These are phyloP conservation scores for Thomomys bottae DNA, from an alignment of 2,113 vertebrate genomes.

Conservation along the genomic window DNA sequence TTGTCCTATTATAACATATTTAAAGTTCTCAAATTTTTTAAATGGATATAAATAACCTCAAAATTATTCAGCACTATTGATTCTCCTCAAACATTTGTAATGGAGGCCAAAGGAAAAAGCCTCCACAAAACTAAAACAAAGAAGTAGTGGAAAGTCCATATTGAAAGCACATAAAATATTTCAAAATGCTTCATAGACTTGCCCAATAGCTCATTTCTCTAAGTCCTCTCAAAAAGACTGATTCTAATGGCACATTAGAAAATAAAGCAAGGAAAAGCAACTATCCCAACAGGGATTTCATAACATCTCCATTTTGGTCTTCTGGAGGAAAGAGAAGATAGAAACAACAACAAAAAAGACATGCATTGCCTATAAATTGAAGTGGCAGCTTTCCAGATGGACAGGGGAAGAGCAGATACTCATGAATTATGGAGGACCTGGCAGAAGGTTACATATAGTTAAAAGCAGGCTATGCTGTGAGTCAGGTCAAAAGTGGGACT, in stretches of 20 bases:
- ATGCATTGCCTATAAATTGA: neutral
- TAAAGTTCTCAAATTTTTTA: neutral
- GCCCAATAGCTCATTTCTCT: neutral
- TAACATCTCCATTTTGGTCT: neutral
- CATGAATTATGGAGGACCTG: neutral
- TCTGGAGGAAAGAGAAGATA: neutral
- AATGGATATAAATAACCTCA: neutral
- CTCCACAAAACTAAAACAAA: conserved; percentile 24
- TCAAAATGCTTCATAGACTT: neutral
- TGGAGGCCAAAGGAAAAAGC: neutral
- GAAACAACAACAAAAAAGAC: neutral
- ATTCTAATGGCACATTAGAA: neutral
- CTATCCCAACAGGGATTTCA: neutral
- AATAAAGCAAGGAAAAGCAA: neutral
- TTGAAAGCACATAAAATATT: neutral
- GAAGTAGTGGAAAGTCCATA: neutral
- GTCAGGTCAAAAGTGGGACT: neutral
- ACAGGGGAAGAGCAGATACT: neutral
- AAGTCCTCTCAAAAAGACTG: neutral
- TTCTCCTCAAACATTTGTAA: neutral
- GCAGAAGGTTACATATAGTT: neutral
- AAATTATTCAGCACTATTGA: neutral
- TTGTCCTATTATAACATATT: neutral
- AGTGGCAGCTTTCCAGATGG: neutral
- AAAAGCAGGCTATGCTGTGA: neutral